Evolutionary conservation across 2,888 invertebrate species (phyloP).

Genomic region (Protodeltote pygarga): DNA sequence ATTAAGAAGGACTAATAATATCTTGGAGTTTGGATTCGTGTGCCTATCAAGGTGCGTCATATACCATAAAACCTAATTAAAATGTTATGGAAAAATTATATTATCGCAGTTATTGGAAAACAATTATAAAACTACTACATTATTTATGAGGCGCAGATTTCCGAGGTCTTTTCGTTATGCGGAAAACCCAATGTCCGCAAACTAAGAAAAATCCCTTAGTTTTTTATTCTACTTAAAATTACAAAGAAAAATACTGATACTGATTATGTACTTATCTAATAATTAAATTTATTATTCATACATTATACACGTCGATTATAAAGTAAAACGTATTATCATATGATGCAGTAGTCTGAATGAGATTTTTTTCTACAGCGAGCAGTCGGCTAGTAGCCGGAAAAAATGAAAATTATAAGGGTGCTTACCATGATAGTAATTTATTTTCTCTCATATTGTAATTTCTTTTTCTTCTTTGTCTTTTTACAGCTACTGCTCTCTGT

Average conservation of each 20-base stretch:
- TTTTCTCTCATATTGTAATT: neutral
- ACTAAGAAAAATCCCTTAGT: conserved; percentile 1
- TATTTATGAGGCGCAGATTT: neutral
- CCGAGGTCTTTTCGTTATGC: neutral
- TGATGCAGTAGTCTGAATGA: neutral
- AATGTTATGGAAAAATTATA: no score
- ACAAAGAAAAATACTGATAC: neutral
- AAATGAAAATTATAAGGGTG: neutral
- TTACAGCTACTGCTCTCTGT: conserved; percentile 30
- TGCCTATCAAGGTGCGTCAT: no score
- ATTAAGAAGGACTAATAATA: no score
- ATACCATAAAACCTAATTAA: no score
- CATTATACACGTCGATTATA: no score
- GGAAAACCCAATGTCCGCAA: conserved; percentile 22
- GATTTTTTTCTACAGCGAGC: neutral
- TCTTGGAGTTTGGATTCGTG: no score
- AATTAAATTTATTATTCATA: no score
- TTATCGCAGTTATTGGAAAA: no score
- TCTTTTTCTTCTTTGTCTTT: conserved; percentile 15
- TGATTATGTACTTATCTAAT: no score
- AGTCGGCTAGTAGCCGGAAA: neutral
- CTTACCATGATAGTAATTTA: neutral
- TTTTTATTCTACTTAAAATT: conserved; percentile 2
- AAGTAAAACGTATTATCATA: no score
- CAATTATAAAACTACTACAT: no score